phyloP scores from a whole-genome alignment of 2,113 vertebrate genomes.

The Cavia aperea region DNA sequence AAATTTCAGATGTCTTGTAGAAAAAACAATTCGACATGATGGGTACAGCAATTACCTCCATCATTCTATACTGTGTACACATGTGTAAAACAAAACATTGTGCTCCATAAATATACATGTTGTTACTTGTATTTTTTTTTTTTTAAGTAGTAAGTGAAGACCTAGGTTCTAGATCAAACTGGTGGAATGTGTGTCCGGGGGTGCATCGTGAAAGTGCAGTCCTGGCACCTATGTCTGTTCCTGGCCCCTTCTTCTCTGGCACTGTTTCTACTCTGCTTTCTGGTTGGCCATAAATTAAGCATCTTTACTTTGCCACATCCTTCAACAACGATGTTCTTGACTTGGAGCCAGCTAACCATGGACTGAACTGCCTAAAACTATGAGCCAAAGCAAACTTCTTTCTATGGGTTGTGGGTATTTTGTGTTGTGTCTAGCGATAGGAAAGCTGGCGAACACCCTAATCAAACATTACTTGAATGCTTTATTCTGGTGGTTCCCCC shows the following conservation, averaged over 20 bases:
- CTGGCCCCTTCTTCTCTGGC: background rate
- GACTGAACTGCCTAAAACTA: background rate
- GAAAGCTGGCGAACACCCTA: background rate
- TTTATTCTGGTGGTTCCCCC: background rate
- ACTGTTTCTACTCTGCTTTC: background rate
- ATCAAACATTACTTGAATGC: background rate
- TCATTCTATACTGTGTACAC: background rate
- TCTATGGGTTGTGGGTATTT: background rate
- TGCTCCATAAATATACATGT: background rate
- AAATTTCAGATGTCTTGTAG: background rate
- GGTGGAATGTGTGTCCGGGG: background rate
- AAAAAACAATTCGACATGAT: background rate
- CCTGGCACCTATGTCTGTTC: background rate
- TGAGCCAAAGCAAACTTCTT: background rate
- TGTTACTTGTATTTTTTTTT: background rate
- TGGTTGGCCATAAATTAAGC: background rate
- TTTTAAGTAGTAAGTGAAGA: background rate
- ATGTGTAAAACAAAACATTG: background rate
- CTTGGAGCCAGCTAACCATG: background rate
- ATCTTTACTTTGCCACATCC: background rate
- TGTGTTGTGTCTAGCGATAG: background rate
- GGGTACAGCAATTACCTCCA: too few species aligned
- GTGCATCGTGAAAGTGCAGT: background rate
- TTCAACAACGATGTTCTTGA: background rate
- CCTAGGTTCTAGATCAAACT: background rate